These are phyloP conservation scores for Calliopsis andreniformis DNA, from an alignment of 1,140 invertebrate species.

Conservation along the genomic window DNA sequence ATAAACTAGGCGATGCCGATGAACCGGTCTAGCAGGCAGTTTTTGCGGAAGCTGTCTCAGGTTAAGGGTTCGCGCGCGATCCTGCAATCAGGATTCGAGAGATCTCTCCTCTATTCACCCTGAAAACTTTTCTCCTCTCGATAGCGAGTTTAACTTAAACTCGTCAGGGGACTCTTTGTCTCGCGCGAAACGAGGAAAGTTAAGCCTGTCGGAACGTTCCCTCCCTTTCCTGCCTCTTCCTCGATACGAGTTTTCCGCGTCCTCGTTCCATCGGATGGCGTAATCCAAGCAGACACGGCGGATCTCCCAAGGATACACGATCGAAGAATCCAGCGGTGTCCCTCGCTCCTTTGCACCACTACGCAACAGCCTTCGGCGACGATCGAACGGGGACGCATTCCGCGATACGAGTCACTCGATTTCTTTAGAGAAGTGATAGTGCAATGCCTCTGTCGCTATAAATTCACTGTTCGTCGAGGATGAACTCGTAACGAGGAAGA, in stretches of 20 bases:
- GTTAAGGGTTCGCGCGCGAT: not conserved
- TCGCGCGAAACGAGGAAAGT: constrained; percentile 38
- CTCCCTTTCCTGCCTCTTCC: too few relatives aligned
- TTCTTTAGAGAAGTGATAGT: too few relatives aligned
- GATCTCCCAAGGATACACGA: too few relatives aligned
- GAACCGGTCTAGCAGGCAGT: constrained; percentile 60
- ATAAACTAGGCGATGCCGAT: constrained; percentile 19
- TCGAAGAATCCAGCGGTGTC: too few relatives aligned
- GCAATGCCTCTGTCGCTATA: too few relatives aligned
- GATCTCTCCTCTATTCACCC: not conserved
- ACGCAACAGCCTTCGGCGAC: too few relatives aligned
- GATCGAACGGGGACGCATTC: too few relatives aligned
- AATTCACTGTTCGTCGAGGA: too few relatives aligned
- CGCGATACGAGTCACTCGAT: too few relatives aligned
- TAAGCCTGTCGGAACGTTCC: constrained; percentile 19
- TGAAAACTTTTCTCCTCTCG: constrained; percentile 28
- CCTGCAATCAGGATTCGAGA: not conserved
- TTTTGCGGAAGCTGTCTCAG: constrained; percentile 47
- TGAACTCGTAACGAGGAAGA: too few relatives aligned
- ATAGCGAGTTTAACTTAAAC: constrained; percentile 29
- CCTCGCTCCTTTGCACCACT: too few relatives aligned
- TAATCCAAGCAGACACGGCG: not conserved
- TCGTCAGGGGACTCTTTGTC: constrained; percentile 24
- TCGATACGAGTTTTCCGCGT: constrained; percentile 11
- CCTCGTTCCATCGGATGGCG: not conserved